Evolutionary conservation across 2,113 vertebrate genomes (phyloP), one percentile per base, ranked within the genome.

Genomic region (Balaeniceps rex): DNA sequence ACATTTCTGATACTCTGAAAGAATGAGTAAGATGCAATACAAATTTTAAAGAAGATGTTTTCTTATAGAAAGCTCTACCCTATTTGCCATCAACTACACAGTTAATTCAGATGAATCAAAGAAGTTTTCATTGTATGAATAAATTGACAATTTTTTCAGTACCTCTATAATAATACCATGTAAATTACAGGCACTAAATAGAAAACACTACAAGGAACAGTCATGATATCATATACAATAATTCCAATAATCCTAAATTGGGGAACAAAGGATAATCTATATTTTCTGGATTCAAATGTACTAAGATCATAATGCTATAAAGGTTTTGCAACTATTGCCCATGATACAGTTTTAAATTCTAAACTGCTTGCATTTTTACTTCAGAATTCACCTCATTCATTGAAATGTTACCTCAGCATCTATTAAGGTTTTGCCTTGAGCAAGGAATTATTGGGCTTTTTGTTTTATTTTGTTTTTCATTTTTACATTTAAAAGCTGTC

Each of bases 401-500:
- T 92, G 83, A 80, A 93, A 97, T 91, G 94, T 95, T 97, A 88
- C 61, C 90, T 94, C 91, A 70, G 49, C 33, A 82, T 71, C 91
- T 93, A 97, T 96, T 94, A 95, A 82, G 66, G 75, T 74, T 82
- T 97, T 94, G 93, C 91, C 96, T 98, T 93, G 68, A 95, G 94
- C 91, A 95, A 94, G 69, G 86, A 96, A 87, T 97, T 95, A 96
- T 90, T 90, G 94, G 92, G 65, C 69, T 95, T 96, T 93, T 87
- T 92, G 51, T 75, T 90, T 93, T 94, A 92, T 94, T 93, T 83
- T 80, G 71, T 58, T 94, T 87, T 95, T 90, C 82, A 88, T 91
- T 96, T 97, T 97, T 94, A 89, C 90, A 92, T 96, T 96, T 94
- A 95, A 97, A 96, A 92, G 83, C 93, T 92, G 84, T 88, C 94